These are phyloP conservation scores for Albula goreensis DNA, from an alignment of 2,113 vertebrate genomes.

Conservation along the genomic window DNA sequence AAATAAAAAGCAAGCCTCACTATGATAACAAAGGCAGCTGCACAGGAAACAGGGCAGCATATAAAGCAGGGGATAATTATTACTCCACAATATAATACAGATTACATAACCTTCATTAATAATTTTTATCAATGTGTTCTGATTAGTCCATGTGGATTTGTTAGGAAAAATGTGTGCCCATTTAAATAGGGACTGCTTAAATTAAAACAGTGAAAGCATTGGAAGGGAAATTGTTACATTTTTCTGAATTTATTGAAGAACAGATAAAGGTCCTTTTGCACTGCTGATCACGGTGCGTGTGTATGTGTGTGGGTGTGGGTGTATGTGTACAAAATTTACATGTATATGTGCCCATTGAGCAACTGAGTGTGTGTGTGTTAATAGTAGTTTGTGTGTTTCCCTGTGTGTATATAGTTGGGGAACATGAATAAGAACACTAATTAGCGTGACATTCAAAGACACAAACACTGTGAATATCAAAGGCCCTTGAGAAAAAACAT, in stretches of 20 bases:
- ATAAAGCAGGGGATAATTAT: not conserved
- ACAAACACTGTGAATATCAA: not conserved
- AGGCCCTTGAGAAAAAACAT: not conserved
- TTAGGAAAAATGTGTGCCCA: not conserved
- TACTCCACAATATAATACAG: not conserved
- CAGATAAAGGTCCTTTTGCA: no score
- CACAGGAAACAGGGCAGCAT: not conserved
- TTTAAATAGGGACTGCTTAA: no score
- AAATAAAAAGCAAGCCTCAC: slow-evolving; percentile 1
- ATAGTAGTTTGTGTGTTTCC: not conserved
- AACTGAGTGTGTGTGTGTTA: not conserved
- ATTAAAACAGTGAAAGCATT: not conserved
- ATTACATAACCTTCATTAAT: not conserved
- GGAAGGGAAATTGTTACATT: not conserved
- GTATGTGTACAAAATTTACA: not conserved
- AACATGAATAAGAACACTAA: no score
- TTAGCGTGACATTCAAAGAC: not conserved
- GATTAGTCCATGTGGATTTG: not conserved
- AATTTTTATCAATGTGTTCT: not conserved
- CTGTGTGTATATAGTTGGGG: not conserved
- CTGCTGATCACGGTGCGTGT: not conserved
- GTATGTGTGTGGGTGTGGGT: not conserved
- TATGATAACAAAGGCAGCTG: slow-evolving; percentile 23
- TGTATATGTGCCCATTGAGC: no score
- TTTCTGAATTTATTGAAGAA: no score